Conservation (phyloP, 2,888 invertebrate genomes). For the Apodemia mormo region DNA sequence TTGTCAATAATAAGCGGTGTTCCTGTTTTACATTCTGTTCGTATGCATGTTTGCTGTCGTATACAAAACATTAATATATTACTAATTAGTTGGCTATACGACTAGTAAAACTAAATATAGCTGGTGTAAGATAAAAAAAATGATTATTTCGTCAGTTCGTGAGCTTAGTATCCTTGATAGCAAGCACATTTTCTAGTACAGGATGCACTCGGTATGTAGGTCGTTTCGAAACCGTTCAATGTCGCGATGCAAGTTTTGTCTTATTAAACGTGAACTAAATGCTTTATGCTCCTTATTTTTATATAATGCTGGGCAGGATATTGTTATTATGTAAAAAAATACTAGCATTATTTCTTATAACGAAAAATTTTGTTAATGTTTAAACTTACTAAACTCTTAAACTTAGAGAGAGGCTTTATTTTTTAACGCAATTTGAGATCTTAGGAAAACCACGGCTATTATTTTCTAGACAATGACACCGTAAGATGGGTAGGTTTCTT, state of each 20-base stretch:
- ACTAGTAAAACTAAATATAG: not conserved
- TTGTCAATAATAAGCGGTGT: too few species aligned
- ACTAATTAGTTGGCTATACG: not conserved
- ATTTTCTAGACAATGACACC: too few species aligned
- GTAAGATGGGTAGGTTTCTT: too few species aligned
- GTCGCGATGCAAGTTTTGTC: constrained; percentile 43
- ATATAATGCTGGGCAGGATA: not conserved
- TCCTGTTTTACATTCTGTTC: too few species aligned
- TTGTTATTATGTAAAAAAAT: not conserved
- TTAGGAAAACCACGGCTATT: too few species aligned
- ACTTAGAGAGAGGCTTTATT: too few species aligned
- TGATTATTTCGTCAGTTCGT: constrained; percentile 42
- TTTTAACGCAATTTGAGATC: too few species aligned
- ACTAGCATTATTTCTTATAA: not conserved
- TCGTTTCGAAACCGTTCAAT: constrained; percentile 62
- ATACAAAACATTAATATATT: too few species aligned
- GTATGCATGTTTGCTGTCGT: too few species aligned
- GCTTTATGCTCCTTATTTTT: not conserved
- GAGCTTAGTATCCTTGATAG: constrained; percentile 52
- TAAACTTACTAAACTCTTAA: too few species aligned
- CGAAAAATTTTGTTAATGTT: too few species aligned
- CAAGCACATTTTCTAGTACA: constrained; percentile 50
- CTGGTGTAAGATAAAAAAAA: constrained; percentile 23
- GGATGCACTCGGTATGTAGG: constrained; percentile 61
- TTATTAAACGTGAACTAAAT: constrained; percentile 19